Evolutionary conservation across 2,888 invertebrate genomes (phyloP).

Genomic region (Pseudanteris insignis): DNA sequence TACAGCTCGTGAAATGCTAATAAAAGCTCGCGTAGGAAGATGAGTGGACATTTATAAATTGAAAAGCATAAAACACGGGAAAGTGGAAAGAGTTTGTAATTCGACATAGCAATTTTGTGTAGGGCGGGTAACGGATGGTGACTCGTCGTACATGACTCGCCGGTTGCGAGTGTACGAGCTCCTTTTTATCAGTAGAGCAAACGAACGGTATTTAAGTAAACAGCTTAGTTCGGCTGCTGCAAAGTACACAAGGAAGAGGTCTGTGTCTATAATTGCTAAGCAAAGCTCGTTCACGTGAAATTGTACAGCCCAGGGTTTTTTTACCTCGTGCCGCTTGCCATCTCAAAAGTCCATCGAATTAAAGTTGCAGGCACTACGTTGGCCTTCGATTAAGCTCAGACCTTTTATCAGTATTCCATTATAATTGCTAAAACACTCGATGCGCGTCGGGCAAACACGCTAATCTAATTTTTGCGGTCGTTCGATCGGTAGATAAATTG

Average conservation of each 20-base stretch:
- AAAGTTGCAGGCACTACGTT: conserved; percentile 12
- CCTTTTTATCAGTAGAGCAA: conserved; percentile 37
- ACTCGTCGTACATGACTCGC: conserved; percentile 22
- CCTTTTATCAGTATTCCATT: too few relatives aligned
- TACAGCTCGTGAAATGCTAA: conserved; percentile 24
- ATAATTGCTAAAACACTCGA: conserved; percentile 3
- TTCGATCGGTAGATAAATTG: conserved; percentile 22
- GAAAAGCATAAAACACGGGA: conserved; percentile 15
- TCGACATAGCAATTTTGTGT: conserved; percentile 32
- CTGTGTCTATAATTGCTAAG: conserved; percentile 39
- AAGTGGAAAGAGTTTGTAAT: conserved; percentile 17
- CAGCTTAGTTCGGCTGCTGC: conserved; percentile 38
- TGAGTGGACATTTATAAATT: conserved; percentile 18
- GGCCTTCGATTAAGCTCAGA: conserved; percentile 1
- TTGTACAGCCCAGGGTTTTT: conserved; percentile 31
- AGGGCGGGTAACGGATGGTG: conserved; percentile 19
- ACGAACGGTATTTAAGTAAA: conserved; percentile 42
- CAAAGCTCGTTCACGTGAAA: conserved; percentile 36
- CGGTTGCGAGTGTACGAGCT: conserved; percentile 17
- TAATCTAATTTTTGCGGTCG: conserved; percentile 32
- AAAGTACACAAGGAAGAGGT: conserved; percentile 39
- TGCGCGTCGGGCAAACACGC: conserved; percentile 22
- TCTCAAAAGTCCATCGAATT: conserved; percentile 22
- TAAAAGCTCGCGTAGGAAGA: conserved; percentile 15
- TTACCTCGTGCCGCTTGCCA: neutral